A percentile compares a stretch with the other conserved stretches of the same genome.
These are phyloP conservation scores for Candidula unifasciata DNA, from an alignment of 2,888 invertebrate genomes.

Conservation along the genomic window DNA sequence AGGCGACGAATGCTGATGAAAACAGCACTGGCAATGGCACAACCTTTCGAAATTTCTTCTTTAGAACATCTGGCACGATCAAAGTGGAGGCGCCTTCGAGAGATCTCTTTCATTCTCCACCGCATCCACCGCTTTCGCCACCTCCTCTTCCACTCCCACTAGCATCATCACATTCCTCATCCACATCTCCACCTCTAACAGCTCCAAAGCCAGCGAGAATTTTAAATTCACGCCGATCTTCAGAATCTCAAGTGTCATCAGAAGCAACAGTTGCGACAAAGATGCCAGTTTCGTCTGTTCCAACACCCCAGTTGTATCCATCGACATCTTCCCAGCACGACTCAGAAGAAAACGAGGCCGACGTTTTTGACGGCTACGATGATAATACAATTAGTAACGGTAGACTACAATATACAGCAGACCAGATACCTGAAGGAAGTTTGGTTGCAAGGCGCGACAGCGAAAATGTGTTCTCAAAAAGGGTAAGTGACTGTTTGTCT, in stretches of 20 bases:
- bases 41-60: background rate
- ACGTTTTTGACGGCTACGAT: background rate
- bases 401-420: background rate
- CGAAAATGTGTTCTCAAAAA: background rate
- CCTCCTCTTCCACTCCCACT: slow-evolving; percentile 1
- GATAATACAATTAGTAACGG: background rate
- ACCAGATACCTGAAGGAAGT: background rate
- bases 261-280: background rate
- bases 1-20: background rate
- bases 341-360: slow-evolving; percentile 15
- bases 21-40: background rate
- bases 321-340: background rate
- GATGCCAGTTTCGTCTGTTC: too few relatives aligned
- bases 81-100: slow-evolving; percentile 30
- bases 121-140: background rate
- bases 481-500: background rate
- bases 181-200: background rate
- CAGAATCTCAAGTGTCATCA: background rate
- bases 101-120: background rate
- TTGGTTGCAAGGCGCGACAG: slow-evolving; percentile 1
- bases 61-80: slow-evolving; percentile 36
- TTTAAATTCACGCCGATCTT: background rate
- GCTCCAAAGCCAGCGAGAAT: background rate
- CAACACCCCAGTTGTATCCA: background rate
- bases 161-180: background rate